Base-by-base conservation (phyloP, 2,797 vertebrate genomes). In the Pangasius djambal region DNA sequence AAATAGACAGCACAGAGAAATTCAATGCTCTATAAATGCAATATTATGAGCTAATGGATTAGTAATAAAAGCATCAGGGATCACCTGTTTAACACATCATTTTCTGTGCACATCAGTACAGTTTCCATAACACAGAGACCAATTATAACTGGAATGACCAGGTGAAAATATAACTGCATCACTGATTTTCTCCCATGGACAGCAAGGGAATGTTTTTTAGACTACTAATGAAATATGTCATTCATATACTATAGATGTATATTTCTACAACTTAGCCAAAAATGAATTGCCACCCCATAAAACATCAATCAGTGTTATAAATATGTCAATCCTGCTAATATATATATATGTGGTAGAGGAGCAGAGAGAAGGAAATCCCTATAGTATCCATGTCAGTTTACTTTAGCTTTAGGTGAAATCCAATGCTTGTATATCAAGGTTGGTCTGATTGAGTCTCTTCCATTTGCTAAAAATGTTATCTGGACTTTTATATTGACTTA, bases 391-490 rank as follows among this genome's bases (percentile, higher is more conserved):
- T 89, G 87, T 86, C 75, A 83, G 90, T 90, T 87, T 89, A 86
- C 83, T 83, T 94, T 93, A 91, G 85, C 88, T 89, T 89, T 79
- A 37, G 91, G 91, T 94, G 93, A 93, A 95, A 93, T 94, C 86
- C 89, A 89, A 88, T 89, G 87, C 87, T 89, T 91, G 93, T 92
- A 93, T 94, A 94, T 91, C 82, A 91, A 86, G 86, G 87, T 90
- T 59, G 89, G 75, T 63, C 90, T 88, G 89, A 93, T 90, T 92
- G 89, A 90, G 93, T 93, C 91, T 78, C 77, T 90, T 94, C 93
- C 94, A 93, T 95, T 95, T 96, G 93, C 93, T 72, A 57, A 93
- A 95, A 95, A 92, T 94, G 90, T 93, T 94, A 93, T 94, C 94
- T 93, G 92, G 92, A 93, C 92, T 93, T 94, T 88, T 94, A 93